Percentiles rank a stretch among this genome's conserved stretches.
Evolutionary conservation across 2,113 vertebrate species (phyloP).

Genomic region (Plotosus lineatus): DNA sequence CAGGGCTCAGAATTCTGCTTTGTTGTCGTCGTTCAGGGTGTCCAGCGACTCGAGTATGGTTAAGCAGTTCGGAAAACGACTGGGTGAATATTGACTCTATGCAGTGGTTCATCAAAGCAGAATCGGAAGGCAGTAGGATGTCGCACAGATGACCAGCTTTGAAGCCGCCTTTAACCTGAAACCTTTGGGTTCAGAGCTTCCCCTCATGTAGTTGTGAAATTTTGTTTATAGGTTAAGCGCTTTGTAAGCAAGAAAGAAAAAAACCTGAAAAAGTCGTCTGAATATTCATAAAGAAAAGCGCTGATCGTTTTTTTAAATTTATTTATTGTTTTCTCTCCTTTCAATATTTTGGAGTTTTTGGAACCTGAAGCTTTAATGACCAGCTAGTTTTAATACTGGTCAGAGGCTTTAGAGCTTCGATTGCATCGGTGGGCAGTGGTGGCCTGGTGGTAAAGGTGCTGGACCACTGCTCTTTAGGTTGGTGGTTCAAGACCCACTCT

Average conservation of each 20-base stretch:
- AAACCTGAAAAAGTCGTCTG: not conserved
- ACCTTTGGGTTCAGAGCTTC: not conserved
- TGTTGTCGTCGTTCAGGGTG: not conserved
- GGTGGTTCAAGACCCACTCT: too few relatives aligned
- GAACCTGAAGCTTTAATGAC: not conserved
- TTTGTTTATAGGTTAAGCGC: not conserved
- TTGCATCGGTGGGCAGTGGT: too few relatives aligned
- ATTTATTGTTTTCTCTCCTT: too few relatives aligned
- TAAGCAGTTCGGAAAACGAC: constrained; percentile 5
- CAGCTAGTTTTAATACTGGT: not conserved
- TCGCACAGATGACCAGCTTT: not conserved
- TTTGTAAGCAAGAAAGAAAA: not conserved
- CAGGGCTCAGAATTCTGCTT: not conserved
- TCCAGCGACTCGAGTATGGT: too few relatives aligned
- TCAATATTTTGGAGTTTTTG: not conserved
- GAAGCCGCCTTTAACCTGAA: not conserved
- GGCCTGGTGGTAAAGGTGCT: too few relatives aligned
- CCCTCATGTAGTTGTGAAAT: not conserved
- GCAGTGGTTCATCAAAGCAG: constrained; percentile 1
- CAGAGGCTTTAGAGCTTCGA: not conserved
- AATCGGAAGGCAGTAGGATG: not conserved
- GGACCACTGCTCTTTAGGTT: too few relatives aligned
- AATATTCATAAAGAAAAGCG: not conserved
- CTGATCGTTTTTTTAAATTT: not conserved
- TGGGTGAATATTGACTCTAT: not conserved